Conservation (phyloP, 2,888 invertebrate genomes). For the Mylabris sibirica region DNA sequence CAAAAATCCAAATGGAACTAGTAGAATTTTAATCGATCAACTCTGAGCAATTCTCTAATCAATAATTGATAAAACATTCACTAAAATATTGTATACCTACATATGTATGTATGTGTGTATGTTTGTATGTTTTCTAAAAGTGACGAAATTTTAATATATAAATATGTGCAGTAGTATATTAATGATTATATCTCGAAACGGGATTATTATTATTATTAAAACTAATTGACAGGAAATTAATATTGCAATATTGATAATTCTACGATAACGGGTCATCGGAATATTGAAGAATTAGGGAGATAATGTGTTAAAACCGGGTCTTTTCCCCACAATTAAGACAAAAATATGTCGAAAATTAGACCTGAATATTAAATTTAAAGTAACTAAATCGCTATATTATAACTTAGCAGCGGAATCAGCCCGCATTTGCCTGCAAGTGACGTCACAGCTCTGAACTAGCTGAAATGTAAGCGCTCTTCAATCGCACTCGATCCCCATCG, state of each 20-base stretch:
- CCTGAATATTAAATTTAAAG: too few relatives aligned
- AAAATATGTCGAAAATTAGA: too few relatives aligned
- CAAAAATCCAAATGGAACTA: not conserved
- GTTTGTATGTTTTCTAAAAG: not conserved
- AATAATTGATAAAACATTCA: slow-evolving; percentile 3
- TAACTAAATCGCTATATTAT: too few relatives aligned
- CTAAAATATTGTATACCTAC: not conserved
- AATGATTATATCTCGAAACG: not conserved
- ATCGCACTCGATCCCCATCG: too few relatives aligned
- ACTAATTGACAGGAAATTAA: slow-evolving; percentile 8
- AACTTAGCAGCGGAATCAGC: too few relatives aligned
- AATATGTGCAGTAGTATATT: not conserved
- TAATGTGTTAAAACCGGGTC: too few relatives aligned
- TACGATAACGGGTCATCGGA: not conserved
- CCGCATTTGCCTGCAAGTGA: too few relatives aligned
- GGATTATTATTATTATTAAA: slow-evolving; percentile 6
- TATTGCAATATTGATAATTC: slow-evolving; percentile 3
- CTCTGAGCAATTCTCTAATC: slow-evolving; percentile 7
- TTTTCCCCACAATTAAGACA: too few relatives aligned
- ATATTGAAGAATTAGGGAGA: too few relatives aligned
- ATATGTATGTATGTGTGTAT: not conserved
- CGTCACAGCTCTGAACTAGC: too few relatives aligned
- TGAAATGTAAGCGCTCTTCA: too few relatives aligned
- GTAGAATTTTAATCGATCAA: not conserved
- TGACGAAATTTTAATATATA: not conserved